These are phyloP conservation scores for Bombus consobrinus DNA, from an alignment of 1,140 invertebrate genomes.

Conservation along the genomic window DNA sequence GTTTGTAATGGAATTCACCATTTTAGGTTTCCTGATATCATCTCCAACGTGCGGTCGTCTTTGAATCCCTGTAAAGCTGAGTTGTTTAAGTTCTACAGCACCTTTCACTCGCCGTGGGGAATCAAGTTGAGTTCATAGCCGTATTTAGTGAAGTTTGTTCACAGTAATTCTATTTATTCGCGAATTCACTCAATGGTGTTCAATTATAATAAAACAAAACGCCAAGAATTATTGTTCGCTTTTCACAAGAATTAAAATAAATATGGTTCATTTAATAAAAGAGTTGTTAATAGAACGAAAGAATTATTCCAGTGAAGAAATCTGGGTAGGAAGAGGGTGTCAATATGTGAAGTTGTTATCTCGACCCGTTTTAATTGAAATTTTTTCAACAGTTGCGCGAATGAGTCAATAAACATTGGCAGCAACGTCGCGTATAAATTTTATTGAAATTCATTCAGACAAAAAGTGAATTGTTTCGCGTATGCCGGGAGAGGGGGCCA, in stretches of 20 bases:
- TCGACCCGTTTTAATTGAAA: not conserved
- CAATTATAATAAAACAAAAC: not conserved
- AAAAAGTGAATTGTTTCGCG: conserved; percentile 17
- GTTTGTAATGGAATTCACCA: not conserved
- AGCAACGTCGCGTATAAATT: conserved; percentile 9
- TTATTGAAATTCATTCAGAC: conserved; percentile 12
- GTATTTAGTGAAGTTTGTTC: not conserved
- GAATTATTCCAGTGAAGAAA: not conserved
- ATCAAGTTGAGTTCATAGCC: not conserved
- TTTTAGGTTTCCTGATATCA: not conserved
- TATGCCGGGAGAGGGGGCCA: not conserved
- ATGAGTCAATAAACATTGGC: not conserved
- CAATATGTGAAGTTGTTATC: not conserved
- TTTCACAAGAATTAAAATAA: too few species aligned
- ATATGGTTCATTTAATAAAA: too few species aligned
- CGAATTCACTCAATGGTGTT: not conserved
- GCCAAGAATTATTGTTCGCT: not conserved
- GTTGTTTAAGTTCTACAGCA: not conserved
- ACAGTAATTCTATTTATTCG: not conserved
- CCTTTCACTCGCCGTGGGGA: not conserved
- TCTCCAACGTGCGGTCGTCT: too few species aligned
- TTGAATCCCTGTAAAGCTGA: not conserved
- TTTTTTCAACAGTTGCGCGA: not conserved
- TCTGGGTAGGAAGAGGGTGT: not conserved
- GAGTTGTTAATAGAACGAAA: too few species aligned